These are phyloP conservation scores for Nomada goodeniana DNA, from an alignment of 2,888 invertebrate species.

Conservation along the genomic window DNA sequence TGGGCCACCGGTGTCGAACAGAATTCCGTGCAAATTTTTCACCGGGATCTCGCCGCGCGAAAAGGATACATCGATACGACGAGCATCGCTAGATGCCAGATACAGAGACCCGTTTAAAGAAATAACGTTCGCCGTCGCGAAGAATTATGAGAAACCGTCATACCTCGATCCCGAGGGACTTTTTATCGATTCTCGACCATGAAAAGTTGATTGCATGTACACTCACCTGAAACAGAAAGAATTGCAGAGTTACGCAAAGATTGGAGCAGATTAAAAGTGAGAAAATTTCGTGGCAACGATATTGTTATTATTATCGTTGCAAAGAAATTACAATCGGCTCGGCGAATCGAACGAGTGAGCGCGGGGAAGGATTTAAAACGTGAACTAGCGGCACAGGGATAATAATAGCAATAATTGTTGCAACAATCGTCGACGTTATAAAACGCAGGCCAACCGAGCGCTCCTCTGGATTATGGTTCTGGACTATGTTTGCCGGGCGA, in stretches of 20 bases:
- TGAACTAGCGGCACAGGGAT: neutral
- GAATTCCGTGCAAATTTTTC: no score
- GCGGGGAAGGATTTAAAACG: neutral
- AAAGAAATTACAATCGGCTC: no score
- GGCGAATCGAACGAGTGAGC: neutral
- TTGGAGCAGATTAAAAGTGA: neutral
- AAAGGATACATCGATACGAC: no score
- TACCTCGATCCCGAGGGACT: slow-evolving; percentile 18
- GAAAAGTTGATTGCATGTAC: slow-evolving; percentile 11
- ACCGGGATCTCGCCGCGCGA: no score
- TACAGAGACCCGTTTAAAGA: no score
- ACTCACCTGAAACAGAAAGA: slow-evolving; percentile 57
- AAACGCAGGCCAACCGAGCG: slow-evolving; percentile 17
- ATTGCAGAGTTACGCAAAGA: neutral
- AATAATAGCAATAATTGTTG: slow-evolving; percentile 48
- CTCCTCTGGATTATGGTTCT: neutral
- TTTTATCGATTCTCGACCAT: slow-evolving; percentile 5
- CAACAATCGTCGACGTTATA: slow-evolving; percentile 53
- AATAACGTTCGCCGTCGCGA: slow-evolving; percentile 2
- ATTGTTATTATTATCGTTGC: no score
- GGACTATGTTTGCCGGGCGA: slow-evolving; percentile 23
- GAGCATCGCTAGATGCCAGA: no score
- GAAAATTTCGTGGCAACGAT: no score
- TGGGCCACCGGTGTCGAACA: no score
- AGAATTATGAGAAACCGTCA: neutral